Evolutionary conservation across 2,888 invertebrate genomes (phyloP).

Genomic region (Cantharis lateralis): DNA sequence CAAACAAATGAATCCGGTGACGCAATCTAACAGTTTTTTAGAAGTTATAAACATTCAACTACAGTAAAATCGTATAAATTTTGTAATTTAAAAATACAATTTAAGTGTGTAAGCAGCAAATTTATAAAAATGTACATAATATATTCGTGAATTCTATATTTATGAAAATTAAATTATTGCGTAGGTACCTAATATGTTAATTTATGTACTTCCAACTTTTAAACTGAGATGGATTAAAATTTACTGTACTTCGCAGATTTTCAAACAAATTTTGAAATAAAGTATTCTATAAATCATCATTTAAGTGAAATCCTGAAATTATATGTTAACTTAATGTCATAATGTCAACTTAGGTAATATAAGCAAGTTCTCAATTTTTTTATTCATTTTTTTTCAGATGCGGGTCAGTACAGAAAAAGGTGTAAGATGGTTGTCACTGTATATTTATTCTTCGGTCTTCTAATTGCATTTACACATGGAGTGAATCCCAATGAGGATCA

Average conservation of each 20-base stretch:
- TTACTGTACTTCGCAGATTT: background rate
- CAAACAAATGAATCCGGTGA: slow-evolving; percentile 18
- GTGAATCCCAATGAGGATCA: slow-evolving; percentile 25
- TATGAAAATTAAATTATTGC: background rate
- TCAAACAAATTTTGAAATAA: background rate
- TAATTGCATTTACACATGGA: slow-evolving; percentile 11
- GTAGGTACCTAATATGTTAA: background rate
- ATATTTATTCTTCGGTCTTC: slow-evolving; percentile 15
- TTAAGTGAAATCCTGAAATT: too few relatives aligned
- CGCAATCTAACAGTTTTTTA: background rate
- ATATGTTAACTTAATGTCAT: too few relatives aligned
- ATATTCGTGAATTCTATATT: background rate
- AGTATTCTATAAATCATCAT: too few relatives aligned
- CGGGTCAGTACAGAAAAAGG: slow-evolving; percentile 5
- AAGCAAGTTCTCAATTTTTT: background rate
- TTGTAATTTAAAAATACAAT: background rate
- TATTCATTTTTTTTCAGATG: slow-evolving; percentile 23
- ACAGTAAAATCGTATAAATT: background rate
- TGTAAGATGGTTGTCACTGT: slow-evolving; percentile 13
- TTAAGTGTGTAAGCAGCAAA: background rate
- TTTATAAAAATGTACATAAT: background rate
- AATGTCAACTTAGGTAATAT: too few relatives aligned
- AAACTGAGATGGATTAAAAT: background rate
- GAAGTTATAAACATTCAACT: background rate
- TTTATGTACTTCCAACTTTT: background rate